Base-by-base conservation (phyloP, 2,797 vertebrate species). In the Fundulus diaphanus region DNA sequence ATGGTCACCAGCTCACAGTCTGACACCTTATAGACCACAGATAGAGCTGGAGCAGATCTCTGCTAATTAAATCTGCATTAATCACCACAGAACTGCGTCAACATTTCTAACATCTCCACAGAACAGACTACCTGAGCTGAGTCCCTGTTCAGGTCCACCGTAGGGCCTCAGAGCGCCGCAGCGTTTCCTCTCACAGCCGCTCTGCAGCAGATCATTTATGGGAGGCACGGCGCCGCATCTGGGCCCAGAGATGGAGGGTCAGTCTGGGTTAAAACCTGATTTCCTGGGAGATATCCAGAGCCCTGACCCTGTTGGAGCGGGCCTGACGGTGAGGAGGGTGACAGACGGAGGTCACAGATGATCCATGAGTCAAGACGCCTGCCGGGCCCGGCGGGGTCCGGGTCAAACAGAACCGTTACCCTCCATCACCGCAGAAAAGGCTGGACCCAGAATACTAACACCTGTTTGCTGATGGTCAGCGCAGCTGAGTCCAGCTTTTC, bases 171-270 rank as follows among this genome's bases (percentile, higher is more conserved):
- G 33, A 0, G 70, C 31, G 33, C 66, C 78, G 42, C 68, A 15
- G 46, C 12, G 72, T 66, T 72, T 11, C 52, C 79, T n/a, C n/a
- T n/a, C n/a, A 70, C 86, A 82, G 79, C 83, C 84, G 83, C 52
- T 29, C n/a, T 44, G 42, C 2, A 8, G 61, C 46, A 27, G 1
- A 68, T 68, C 11, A 40, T 40, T 67, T 70, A 51, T 15, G 48
- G 74, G 69, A 29, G 73, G 65, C 13, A 35, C 5, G 8, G 5
- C 2, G 71, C 31, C 65, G 59, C 80, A 81, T 79, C 80, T 82
- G 84, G 63, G 68, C n/a, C 73, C 15, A 0, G 3, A 24, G 57
- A 22, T 1, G 3, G 40, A 54, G 77, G 83, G 74, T 80, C 61
- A 70, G 48, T 3, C 1, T 1, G 46, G 81, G 67, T 85, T 59